Evolutionary conservation across 2,113 vertebrate species (phyloP), one percentile per base, ranked within the genome.

Genomic region (Siphamia tubifer): DNA sequence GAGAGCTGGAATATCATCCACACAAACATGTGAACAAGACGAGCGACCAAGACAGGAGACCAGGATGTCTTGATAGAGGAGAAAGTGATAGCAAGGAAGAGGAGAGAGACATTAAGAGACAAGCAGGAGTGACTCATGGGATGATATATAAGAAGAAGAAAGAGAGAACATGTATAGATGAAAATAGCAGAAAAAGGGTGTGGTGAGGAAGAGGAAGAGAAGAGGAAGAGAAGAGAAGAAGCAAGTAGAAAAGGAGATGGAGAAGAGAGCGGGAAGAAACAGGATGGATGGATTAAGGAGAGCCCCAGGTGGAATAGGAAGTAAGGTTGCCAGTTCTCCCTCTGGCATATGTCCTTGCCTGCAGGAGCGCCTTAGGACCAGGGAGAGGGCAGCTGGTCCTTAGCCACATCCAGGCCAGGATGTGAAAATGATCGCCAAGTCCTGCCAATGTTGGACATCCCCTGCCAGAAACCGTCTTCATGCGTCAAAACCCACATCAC

Each of bases 381-480:
- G 45, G 83, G 90, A 77, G 90, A 87, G 76, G 90, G 89, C 92
- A 94, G 91, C 91, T 94, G 92, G 84, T 92, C 71, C 47, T 57
- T 20, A 64, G 74, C 81, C 83, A 79, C 52, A 32, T 79, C 60
- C 77, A 78, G 72, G 51, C 35, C 60, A 73, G 24, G 58, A 64
- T 43, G 1, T 66, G 88, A 82, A 80, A 82, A 60, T 48, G 38
- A 34, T 19, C 40, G 62, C 43, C 12, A 19, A 17, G 52, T 42
- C 61, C 27, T 75, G 88, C 88, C 82, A 88, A 40, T 20, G 12
- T 5, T 52, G 48, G 53, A 38, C 30, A 20, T 60, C 61, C 36
- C 34, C 44, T 68, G 78, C 82, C 80, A 87, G 68, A 25, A 21
- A 71, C 54, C 31, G n/a, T 45, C 36, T 13, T 39, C 32, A 17